Percentiles rank a stretch among this genome's conserved stretches.
Conservation (phyloP, 2,888 invertebrate species). For the Drosophila koepferae region DNA sequence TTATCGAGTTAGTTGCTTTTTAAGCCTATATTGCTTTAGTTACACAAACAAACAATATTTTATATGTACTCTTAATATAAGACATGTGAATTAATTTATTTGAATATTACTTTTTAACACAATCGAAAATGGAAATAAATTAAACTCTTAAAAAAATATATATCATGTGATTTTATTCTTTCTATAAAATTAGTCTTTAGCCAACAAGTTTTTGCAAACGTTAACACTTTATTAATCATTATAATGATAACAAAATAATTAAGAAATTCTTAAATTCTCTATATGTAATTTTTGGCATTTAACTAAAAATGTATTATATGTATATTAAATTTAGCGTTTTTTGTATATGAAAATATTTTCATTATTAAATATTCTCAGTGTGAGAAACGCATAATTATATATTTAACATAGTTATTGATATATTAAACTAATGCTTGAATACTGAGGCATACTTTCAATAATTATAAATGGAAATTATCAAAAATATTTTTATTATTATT, state of each 20-base stretch:
- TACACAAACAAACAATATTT: conserved; percentile 16
- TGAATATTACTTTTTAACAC: conserved; percentile 39
- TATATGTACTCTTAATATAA: conserved; percentile 26
- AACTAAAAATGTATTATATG: background rate
- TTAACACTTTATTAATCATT: no score
- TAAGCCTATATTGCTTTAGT: conserved; percentile 17
- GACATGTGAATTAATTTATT: conserved; percentile 54
- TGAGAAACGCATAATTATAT: background rate
- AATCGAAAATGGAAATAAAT: conserved; percentile 23
- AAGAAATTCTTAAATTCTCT: background rate
- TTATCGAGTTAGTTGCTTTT: conserved; percentile 11
- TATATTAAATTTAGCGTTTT: background rate
- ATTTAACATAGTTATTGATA: background rate
- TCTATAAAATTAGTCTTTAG: background rate
- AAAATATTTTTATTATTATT: background rate
- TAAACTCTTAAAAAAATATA: background rate
- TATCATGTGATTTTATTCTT: background rate
- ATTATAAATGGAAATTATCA: background rate
- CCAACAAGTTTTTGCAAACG: background rate
- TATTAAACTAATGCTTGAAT: background rate
- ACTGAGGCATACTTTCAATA: background rate
- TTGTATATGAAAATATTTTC: background rate
- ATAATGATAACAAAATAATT: no score
- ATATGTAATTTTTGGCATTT: background rate
- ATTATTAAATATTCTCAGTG: background rate